Percentiles rank a stretch among this genome's conserved stretches.
These are phyloP conservation scores for Trachythela sp. DNA, from an alignment of 64 coral and sea anemone genomes.

Conservation along the genomic window DNA sequence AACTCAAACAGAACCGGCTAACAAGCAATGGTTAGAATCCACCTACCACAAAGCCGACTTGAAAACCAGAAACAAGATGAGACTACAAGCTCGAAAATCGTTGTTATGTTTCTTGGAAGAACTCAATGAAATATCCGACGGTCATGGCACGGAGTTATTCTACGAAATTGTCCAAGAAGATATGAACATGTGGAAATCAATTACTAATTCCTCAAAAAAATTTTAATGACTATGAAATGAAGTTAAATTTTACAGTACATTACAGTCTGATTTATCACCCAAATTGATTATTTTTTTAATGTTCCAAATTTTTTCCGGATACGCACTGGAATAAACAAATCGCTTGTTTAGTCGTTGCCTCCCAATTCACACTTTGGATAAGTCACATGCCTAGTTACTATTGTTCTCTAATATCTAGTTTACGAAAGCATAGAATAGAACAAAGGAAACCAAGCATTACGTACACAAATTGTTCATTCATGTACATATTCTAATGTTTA, in stretches of 20 bases:
- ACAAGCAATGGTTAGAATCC: not conserved
- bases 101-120: not conserved
- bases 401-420: too few relatives aligned
- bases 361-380: too few relatives aligned
- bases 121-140: slow-evolving; percentile 10
- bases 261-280: too few relatives aligned
- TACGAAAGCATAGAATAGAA: too few relatives aligned
- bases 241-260: not conserved
- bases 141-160: slow-evolving; percentile 1
- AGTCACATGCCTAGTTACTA: too few relatives aligned
- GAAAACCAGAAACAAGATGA: slow-evolving; percentile 13
- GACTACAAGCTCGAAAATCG: not conserved
- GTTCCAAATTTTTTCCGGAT: not conserved
- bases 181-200: not conserved
- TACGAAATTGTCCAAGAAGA: slow-evolving; percentile 16
- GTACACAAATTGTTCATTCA: too few relatives aligned
- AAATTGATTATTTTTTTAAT: not conserved
- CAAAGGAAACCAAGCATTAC: too few relatives aligned
- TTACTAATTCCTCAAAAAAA: not conserved
- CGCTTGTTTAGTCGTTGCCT: too few relatives aligned
- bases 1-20: not conserved
- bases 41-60: not conserved
- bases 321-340: too few relatives aligned
- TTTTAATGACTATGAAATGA: not conserved
- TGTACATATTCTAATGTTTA: too few relatives aligned